Conservation (phyloP, 2,888 invertebrate genomes). For the Hylaea fasciaria region DNA sequence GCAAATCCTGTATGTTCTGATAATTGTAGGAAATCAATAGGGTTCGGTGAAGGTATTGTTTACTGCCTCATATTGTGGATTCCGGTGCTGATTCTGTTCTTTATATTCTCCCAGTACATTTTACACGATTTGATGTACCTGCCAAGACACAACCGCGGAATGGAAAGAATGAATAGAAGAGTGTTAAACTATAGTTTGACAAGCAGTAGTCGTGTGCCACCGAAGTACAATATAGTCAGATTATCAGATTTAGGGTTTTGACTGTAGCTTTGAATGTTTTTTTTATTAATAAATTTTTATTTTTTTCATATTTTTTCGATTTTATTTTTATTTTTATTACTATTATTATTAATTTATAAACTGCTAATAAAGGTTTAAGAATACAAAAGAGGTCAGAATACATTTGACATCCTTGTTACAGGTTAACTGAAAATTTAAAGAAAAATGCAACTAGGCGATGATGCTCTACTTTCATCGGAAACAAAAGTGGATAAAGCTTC, state of each 20-base stretch:
- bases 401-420: constrained; percentile 27
- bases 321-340: constrained; percentile 9
- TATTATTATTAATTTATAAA: neutral
- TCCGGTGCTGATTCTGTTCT: constrained; percentile 56
- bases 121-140: constrained; percentile 46
- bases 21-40: constrained; percentile 46
- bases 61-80: constrained; percentile 67
- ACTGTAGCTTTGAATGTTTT: constrained; percentile 29
- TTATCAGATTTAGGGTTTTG: constrained; percentile 70
- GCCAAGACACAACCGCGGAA: neutral
- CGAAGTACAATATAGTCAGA: constrained; percentile 45
- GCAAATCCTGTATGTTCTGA: neutral
- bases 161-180: neutral
- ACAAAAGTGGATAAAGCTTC: constrained; percentile 9
- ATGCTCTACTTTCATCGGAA: constrained; percentile 4
- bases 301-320: neutral
- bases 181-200: neutral
- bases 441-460: constrained; percentile 42
- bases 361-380: too few species aligned
- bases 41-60: constrained; percentile 58
- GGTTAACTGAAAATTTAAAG: constrained; percentile 25
- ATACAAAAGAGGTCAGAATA: too few species aligned
- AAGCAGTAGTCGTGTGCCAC: constrained; percentile 26
- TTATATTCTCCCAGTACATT: constrained; percentile 58
- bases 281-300: constrained; percentile 34